Percentiles rank a stretch among this genome's conserved stretches.
Evolutionary conservation across 92 coral and sea anemone genomes (phyloP).

Genomic region (Virgularia gustaviana): DNA sequence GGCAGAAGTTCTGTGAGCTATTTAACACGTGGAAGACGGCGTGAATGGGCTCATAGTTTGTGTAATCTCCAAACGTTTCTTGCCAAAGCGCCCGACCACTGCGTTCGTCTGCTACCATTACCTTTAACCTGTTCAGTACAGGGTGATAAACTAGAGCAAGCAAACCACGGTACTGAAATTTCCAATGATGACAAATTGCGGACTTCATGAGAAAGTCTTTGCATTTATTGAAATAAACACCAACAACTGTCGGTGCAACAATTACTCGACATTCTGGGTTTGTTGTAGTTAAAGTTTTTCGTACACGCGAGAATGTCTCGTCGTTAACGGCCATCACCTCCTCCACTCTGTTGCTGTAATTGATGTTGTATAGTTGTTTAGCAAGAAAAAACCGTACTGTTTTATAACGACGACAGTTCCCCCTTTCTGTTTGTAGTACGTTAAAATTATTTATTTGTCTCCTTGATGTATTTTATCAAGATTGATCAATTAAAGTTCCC

Average conservation of each 20-base stretch:
- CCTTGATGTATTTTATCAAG: too few relatives aligned
- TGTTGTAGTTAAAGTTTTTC: conserved; percentile 57
- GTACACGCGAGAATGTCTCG: conserved; percentile 58
- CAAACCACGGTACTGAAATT: conserved; percentile 60
- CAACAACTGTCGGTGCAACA: conserved; percentile 83
- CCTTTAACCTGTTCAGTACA: conserved; percentile 61
- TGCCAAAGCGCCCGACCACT: conserved; percentile 69
- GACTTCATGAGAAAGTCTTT: conserved; percentile 62
- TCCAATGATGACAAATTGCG: conserved; percentile 75
- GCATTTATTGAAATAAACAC: conserved; percentile 67
- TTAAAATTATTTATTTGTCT: too few relatives aligned
- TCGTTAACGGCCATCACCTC: conserved; percentile 73
- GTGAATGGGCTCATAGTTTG: conserved; percentile 75
- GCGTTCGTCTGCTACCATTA: conserved; percentile 65
- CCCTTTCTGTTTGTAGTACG: too few relatives aligned
- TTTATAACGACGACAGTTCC: too few relatives aligned
- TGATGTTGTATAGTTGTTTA: too few relatives aligned
- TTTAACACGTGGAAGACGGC: conserved; percentile 80
- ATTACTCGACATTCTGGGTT: conserved; percentile 67
- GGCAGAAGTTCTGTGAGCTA: conserved; percentile 76
- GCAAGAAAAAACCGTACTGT: too few relatives aligned
- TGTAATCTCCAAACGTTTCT: conserved; percentile 82
- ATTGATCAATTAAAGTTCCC: too few relatives aligned
- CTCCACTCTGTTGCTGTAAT: too few relatives aligned
- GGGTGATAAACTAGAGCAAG: conserved; percentile 74